Evolutionary conservation across 2,797 vertebrate species (phyloP).

Genomic region (Darevskia nairensis): DNA sequence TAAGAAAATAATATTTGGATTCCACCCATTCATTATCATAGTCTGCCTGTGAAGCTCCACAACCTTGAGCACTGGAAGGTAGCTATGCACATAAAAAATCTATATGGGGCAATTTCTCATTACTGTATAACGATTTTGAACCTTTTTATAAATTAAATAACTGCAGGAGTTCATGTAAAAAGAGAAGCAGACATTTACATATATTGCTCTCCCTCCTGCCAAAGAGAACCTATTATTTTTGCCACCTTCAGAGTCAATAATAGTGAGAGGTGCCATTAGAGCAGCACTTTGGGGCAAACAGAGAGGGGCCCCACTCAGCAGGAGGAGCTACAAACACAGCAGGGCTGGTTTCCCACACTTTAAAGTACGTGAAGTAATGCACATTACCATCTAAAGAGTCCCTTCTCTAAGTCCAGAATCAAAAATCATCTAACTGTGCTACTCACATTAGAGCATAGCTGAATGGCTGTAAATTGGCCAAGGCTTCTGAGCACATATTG

Average conservation of each 20-base stretch:
- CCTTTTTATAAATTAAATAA: neutral
- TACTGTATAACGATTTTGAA: neutral
- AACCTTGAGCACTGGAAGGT: neutral
- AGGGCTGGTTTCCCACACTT: neutral
- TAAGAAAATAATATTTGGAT: neutral
- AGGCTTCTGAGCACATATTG: neutral
- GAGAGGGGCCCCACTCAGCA: neutral
- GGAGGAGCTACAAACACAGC: neutral
- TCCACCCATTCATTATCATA: neutral
- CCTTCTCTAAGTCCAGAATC: neutral
- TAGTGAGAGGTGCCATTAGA: no score
- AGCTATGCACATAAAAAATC: neutral
- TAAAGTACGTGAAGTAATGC: neutral
- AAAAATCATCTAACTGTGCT: neutral
- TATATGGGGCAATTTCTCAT: neutral
- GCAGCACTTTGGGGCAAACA: no score
- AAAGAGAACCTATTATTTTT: neutral
- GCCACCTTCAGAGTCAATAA: neutral
- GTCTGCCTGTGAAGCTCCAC: neutral
- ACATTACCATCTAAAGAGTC: neutral
- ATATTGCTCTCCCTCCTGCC: neutral
- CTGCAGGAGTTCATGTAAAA: neutral
- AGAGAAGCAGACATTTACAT: neutral
- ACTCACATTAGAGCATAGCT: neutral
- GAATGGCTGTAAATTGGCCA: neutral